Evolutionary conservation across 2,888 invertebrate species (phyloP), one percentile per base, ranked within the genome.

Genomic region (Opisthograptis luteolata): DNA sequence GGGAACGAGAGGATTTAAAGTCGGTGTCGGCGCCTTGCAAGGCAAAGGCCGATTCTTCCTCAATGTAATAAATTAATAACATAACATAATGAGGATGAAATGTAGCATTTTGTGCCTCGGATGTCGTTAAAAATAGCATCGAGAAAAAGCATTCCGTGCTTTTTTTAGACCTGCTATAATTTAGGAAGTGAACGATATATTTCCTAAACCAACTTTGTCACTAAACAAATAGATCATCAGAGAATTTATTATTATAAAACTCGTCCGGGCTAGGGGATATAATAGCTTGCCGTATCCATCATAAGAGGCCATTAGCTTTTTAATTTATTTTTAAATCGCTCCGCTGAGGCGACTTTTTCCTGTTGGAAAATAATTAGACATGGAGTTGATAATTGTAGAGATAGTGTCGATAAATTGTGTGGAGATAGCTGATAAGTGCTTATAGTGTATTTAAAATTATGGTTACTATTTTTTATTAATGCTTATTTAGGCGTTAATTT

Each of bases 301-400:
- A 54, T 49, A 51, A 30, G 62, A 60, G 55, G 36, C 44, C 54
- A 66, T 66, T 64, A 61, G 59, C 31, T 62, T 58, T 64, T 62
- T 62, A 55, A 64, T 66, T 59, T 68, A 60, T 67, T 68, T 66
- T 64, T 64, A 63, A 61, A 67, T 49, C 58, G 51, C 58, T 51
- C 50, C 52, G 30, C 55, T 43, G 53, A 52, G 35, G 30, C 15
- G 28, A n/a, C 28, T 24, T 41, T 22, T 30, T 40, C n/a, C 22
- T 22, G 13, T 24, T 17, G 9, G 27, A 34, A 10, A 32, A 46
- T 22, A 36, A 46, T 19, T 31, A 14, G 15, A 39, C 10, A 46
- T 5, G 8, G 10, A 34, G 19, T 20, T 31, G 24, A 32, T 39
- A 37, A 31, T 39, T 32, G 9, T 17, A 3, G 7, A 31, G 28